Base-by-base conservation (phyloP, 2,888 invertebrate genomes). In the Diplolepis rosae region DNA sequence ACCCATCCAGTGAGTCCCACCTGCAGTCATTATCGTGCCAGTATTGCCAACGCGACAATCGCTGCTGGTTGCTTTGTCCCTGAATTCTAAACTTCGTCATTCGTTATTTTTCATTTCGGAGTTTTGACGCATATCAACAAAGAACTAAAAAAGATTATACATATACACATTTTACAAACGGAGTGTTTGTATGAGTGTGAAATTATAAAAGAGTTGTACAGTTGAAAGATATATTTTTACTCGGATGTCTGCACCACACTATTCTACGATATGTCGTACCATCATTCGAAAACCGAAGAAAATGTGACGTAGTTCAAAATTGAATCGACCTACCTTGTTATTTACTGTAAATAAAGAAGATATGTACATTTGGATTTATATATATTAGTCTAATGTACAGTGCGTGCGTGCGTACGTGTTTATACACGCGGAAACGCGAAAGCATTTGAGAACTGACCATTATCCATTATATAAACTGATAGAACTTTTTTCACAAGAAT, bases 21-120 rank as follows among this genome's bases (percentile, higher is more conserved):
- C n/a, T n/a, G n/a, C 13, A 52, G 52, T 52, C n/a, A 52, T 52
- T 52, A 54, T 54, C 54, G 32, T 61, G 56, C 56, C 27, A 24
- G 35, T 15, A 18, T 18, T 45, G 18, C 9, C 18, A 7, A 32
- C 52, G 15, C 52, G 52, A 52, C 52, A 50, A 24, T 48, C 48
- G 48, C 22, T 48, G 9, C 22, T 22, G n/a, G n/a, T n/a, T n/a
- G n/a, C n/a, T n/a, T n/a, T n/a, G n/a, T 32, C 32, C 11, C 32
- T 32, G 9, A 11, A 4, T 45, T 45, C 18, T 9, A 15, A 45
- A 18, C 45, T 22, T 11, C 18, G 18, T 2, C 4, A 18, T 45
- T 45, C 18, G 7, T 18, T 45, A 15, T 22, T 45, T 18, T 45
- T 18, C 45, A 4, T 45, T 18, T 45, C 18, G 15, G 15, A n/a